These are phyloP conservation scores for Tupiocoris notatus DNA, from an alignment of 2,888 invertebrate genomes.

Conservation along the genomic window DNA sequence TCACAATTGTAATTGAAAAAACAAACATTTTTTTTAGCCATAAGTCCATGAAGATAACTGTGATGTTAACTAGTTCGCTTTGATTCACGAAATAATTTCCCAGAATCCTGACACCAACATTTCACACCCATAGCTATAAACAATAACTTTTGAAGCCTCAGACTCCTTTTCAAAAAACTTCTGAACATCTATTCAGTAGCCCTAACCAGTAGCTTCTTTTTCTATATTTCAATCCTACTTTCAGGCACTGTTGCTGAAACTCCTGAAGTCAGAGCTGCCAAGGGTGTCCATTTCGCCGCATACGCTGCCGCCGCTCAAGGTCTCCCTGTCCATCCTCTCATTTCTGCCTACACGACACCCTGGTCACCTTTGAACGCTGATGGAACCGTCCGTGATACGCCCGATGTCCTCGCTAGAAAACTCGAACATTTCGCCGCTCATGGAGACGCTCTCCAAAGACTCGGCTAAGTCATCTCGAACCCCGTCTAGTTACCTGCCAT, in stretches of 20 bases:
- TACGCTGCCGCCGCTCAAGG: slow-evolving; percentile 34
- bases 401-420: slow-evolving; percentile 54
- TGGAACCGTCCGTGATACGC: slow-evolving; percentile 45
- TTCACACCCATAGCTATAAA: too few species aligned
- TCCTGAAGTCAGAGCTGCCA: slow-evolving; percentile 43
- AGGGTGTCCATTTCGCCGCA: slow-evolving; percentile 44
- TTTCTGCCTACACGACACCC: slow-evolving; percentile 3
- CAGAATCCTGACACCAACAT: too few species aligned
- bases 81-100: too few species aligned
- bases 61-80: too few species aligned
- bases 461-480: slow-evolving; percentile 14
- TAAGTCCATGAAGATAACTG: too few species aligned
- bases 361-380: slow-evolving; percentile 43
- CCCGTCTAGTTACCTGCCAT: slow-evolving; percentile 29
- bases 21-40: too few species aligned
- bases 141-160: too few species aligned
- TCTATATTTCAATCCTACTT: too few species aligned
- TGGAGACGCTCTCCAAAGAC: slow-evolving; percentile 52
- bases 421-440: slow-evolving; percentile 54
- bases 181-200: neutral
- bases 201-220: neutral
- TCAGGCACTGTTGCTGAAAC: slow-evolving; percentile 46
- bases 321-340: slow-evolving; percentile 27
- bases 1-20: too few species aligned
- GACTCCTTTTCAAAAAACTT: neutral